Evolutionary conservation across 53 echinoderm and acorn worm species (phyloP).

Genomic region (Antedon mediterranea): DNA sequence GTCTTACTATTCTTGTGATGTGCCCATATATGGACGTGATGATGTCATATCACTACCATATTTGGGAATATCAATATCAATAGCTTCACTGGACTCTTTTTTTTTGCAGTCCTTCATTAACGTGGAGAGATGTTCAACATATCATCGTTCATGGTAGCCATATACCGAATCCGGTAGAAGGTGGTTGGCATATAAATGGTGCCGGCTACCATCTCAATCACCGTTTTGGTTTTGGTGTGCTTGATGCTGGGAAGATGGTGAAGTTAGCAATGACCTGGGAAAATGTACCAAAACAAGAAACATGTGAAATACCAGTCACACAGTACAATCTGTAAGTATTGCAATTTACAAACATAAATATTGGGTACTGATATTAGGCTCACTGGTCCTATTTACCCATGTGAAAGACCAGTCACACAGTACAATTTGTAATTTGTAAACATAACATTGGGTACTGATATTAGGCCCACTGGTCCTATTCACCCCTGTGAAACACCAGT

Average conservation of each 20-base stretch:
- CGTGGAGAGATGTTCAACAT: constrained; percentile 87
- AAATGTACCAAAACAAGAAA: constrained; percentile 32
- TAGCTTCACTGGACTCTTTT: neutral
- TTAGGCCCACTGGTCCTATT: no score
- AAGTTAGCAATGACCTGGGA: constrained; percentile 76
- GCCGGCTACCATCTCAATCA: constrained; percentile 85
- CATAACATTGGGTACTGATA: no score
- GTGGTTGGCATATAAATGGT: constrained; percentile 86
- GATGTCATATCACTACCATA: no score
- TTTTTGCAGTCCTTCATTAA: constrained; percentile 50
- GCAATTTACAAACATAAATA: no score
- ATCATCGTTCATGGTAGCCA: constrained; percentile 46
- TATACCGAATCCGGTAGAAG: constrained; percentile 59
- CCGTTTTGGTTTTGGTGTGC: constrained; percentile 70
- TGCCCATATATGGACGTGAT: no score
- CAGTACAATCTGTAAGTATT: constrained; percentile 28
- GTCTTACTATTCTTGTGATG: no score
- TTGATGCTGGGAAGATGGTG: constrained; percentile 90
- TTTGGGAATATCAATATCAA: no score
- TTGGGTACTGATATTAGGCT: no score
- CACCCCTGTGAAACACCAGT: constrained; percentile 26
- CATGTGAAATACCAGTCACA: constrained; percentile 15
- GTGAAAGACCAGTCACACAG: no score
- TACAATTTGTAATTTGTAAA: no score
- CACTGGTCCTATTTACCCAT: no score